phyloP scores from a whole-genome alignment of 2,797 vertebrate species.

The Acropternis orthonyx region DNA sequence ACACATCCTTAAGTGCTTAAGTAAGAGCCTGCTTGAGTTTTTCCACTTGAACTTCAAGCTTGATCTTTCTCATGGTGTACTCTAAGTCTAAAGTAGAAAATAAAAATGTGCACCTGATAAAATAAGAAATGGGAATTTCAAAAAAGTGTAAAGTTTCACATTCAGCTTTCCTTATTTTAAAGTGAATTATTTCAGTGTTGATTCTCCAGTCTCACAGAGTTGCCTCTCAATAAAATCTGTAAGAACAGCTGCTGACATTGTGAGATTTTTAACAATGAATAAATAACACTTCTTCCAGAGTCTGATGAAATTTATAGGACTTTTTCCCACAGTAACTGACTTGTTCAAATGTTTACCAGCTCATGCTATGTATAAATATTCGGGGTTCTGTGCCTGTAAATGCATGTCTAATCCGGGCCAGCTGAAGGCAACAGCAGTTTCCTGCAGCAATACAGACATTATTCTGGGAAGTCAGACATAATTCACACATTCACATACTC shows the following conservation, averaged over 20 bases:
- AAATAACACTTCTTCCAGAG: constrained; percentile 22
- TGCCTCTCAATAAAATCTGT: not conserved
- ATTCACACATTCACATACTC: fast-evolving
- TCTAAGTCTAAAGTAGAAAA: not conserved
- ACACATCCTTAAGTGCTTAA: constrained; percentile 27
- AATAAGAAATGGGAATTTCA: not conserved
- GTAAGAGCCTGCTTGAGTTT: not conserved
- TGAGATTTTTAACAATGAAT: constrained; percentile 54
- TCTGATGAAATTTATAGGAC: constrained; percentile 38
- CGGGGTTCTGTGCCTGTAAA: not conserved
- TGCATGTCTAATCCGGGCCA: constrained; percentile 18
- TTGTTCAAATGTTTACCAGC: constrained; percentile 47
- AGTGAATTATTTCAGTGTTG: not conserved
- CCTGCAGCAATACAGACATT: not conserved
- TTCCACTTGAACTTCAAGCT: constrained; percentile 11
- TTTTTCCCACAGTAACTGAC: constrained; percentile 45
- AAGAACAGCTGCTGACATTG: constrained; percentile 47
- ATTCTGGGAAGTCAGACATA: not conserved
- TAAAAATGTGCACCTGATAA: constrained; percentile 6
- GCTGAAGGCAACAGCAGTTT: not conserved
- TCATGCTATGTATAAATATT: not conserved
- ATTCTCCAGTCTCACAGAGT: not conserved
- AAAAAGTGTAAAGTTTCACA: not conserved
- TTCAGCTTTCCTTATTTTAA: not conserved
- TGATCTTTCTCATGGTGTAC: not conserved